Base-by-base conservation (phyloP, 2,113 vertebrate species). In the Donacobius atricapilla region DNA sequence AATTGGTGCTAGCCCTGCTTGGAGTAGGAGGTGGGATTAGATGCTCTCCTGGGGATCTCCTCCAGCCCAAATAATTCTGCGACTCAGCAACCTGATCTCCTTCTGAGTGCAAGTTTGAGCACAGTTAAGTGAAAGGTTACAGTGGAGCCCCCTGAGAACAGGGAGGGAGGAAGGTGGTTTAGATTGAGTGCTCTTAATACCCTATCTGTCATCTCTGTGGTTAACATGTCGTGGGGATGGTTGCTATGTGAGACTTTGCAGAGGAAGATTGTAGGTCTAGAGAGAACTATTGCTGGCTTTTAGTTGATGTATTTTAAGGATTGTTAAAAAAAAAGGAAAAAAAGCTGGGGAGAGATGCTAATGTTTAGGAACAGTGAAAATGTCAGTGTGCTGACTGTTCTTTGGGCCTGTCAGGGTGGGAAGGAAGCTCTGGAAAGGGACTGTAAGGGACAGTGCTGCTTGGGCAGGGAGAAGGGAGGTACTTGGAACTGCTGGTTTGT, bases 201-300 rank as follows among this genome's bases (percentile, higher is more conserved):
- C 51, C 91, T 83, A 94, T 97, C 91, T 97, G 95, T 97, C 96
- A 97, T 94, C 93, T 71, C 68, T 94, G 95, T 87, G 96, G 95
- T 95, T 97, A 95, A 78, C 72, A 5, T 96, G 95, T 90, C 91
- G 8, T 54, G 56, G 89, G 56, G 70, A 71, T 73, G 93, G 95
- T 68, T 96, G 94, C 91, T 93, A n/a, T 44, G 83, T 15, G 89
- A 95, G 89, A 31, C 76, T 86, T 81, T 20, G 1, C 80, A 63
- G 80, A 70, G 83, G 72, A 83, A 78, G 92, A 42, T 39, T 94
- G 92, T 33, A 47, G 83, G 58, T 70, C 76, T 94, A 80, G 76
- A 77, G 88, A 90, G 83, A 25, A 15, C 54, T 80, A 1, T 77
- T 80, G 83, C 83, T 77, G n/a, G 42, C 90, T 83, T 70, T 61